Evolutionary conservation across 2,888 invertebrate species (phyloP).

Genomic region (Pachymerium ferrugineum): DNA sequence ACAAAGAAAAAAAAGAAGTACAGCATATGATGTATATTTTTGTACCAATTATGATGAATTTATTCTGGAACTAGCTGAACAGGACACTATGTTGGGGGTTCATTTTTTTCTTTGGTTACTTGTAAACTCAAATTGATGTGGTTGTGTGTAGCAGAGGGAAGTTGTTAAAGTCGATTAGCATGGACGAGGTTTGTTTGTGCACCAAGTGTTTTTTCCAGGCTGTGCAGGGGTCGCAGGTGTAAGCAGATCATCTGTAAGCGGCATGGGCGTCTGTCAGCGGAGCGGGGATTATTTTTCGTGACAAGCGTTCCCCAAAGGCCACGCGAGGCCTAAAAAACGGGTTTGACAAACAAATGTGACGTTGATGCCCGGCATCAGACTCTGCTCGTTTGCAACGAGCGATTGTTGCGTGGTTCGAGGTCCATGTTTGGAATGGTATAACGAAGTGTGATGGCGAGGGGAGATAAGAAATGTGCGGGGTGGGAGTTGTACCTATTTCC

Average conservation of each 20-base stretch:
- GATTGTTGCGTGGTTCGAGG: neutral
- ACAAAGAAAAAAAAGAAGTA: too few relatives aligned
- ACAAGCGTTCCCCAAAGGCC: conserved; percentile 16
- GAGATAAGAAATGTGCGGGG: neutral
- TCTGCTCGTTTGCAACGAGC: neutral
- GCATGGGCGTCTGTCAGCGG: neutral
- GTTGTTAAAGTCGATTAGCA: too few relatives aligned
- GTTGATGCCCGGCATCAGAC: neutral
- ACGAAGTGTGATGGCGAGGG: neutral
- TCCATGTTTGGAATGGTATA: neutral
- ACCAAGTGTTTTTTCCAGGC: neutral
- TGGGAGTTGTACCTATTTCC: neutral
- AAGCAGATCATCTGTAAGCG: conserved; percentile 3
- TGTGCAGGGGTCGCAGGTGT: conserved; percentile 2
- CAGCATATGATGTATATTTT: too few relatives aligned
- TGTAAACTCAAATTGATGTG: neutral
- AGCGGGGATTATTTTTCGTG: conserved; percentile 14
- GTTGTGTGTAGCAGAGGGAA: neutral
- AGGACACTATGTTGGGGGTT: too few relatives aligned
- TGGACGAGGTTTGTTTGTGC: neutral
- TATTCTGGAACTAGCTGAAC: too few relatives aligned
- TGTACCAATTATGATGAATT: too few relatives aligned
- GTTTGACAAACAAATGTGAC: conserved; percentile 6
- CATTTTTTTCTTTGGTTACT: neutral
- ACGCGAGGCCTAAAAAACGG: conserved; percentile 12